phyloP scores from a whole-genome alignment of 2,888 invertebrate species.

The Aleiodes alternator region DNA sequence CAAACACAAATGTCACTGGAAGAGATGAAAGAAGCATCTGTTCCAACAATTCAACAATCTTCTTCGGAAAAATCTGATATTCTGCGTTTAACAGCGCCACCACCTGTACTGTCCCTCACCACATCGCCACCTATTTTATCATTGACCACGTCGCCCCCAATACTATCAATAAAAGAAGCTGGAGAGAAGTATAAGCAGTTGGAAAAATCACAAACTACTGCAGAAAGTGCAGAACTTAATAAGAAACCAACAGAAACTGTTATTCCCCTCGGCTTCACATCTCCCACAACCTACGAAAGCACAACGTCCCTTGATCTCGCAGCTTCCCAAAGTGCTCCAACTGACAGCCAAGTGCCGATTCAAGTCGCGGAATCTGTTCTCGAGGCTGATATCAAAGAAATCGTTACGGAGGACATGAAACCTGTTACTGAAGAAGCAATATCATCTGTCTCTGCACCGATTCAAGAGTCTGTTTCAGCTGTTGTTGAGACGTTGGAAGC shows the following conservation, averaged over 20 bases:
- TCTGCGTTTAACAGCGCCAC: conserved; percentile 35
- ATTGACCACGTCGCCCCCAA: conserved; percentile 26
- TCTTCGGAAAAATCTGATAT: conserved; percentile 33
- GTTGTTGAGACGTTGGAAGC: conserved; percentile 58
- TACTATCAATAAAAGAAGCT: conserved; percentile 39
- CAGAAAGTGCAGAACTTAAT: conserved; percentile 5
- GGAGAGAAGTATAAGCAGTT: conserved; percentile 32
- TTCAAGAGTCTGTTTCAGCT: conserved; percentile 64
- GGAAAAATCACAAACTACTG: conserved; percentile 25
- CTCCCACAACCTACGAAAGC: conserved; percentile 16
- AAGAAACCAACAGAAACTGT: conserved; percentile 5
- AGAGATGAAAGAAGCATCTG: conserved; percentile 34
- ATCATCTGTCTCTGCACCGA: conserved; percentile 64
- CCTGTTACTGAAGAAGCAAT: conserved; percentile 64
- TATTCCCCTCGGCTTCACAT: conserved; percentile 23
- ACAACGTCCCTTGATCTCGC: conserved; percentile 11
- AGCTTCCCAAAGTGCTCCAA: conserved; percentile 7
- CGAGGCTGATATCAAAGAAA: conserved; percentile 69
- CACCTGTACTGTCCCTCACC: conserved; percentile 23
- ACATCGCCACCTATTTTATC: conserved; percentile 8
- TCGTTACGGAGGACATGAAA: conserved; percentile 63
- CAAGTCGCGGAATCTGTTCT: conserved; percentile 72
- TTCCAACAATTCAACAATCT: conserved; percentile 36
- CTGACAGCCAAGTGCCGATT: conserved; percentile 67
- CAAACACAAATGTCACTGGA: not conserved